Base-by-base conservation (phyloP, 2,888 invertebrate species). In the Eristalis arbustorum region DNA sequence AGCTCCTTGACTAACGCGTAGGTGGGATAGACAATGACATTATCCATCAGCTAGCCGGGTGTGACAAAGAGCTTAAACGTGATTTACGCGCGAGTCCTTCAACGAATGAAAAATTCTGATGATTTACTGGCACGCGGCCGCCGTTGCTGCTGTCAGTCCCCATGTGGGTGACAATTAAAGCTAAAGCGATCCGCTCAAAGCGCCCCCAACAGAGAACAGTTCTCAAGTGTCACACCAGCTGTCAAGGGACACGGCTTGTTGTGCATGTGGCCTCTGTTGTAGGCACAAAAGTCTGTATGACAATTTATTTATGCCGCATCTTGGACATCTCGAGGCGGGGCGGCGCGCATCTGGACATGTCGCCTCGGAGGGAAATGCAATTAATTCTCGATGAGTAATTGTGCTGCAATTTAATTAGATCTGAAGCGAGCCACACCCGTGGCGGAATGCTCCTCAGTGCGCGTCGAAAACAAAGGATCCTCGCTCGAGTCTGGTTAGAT, bases 341-440 rank as follows among this genome's bases (percentile, higher is more conserved):
- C 31, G 57, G n/a, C 62, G 31, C 1, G 80, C 84, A 84, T 80
- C 75, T 84, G 84, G 75, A 72, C 68, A 62, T 74, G 62, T 23
- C 42, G 49, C 75, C 25, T 57, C 66, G 62, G 57, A 61, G 69
- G 62, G 57, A 61, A 80, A 75, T 42, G 75, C 64, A 37, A 84
- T 62, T 80, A 74, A 75, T 84, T 76, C 25, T 57, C 23, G 76
- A 57, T 81, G 84, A 84, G 72, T 76, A 84, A 76, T 75, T 81
- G 81, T 62, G 62, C 23, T 84, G 75, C 63, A 67, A 76, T 81
- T 84, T 84, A 84, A 84, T 84, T 84, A 84, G 84, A 84, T 81
- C 57, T 69, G 67, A 81, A 67, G 79, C 71, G 34, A 66, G 57
- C 56, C 40, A 79, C 22, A 56, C n/a, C 57, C 28, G 67, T 25